Conservation (phyloP, 2,888 invertebrate genomes). For the Laspeyria flexula region DNA sequence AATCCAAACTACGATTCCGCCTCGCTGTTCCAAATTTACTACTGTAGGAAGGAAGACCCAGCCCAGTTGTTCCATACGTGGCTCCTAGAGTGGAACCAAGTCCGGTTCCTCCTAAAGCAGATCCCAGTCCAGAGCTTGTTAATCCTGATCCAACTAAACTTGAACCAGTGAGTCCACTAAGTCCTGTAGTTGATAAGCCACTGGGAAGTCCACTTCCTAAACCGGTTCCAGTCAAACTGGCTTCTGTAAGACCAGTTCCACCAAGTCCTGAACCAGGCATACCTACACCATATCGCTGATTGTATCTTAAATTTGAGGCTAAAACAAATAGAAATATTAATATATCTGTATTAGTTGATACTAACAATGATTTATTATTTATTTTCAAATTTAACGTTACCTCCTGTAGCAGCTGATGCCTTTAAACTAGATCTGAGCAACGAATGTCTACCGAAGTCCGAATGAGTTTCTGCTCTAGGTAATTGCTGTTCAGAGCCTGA, state of each 20-base stretch:
- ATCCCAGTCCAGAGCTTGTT: conserved; percentile 72
- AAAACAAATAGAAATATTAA: conserved; percentile 30
- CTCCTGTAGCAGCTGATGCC: conserved; percentile 81
- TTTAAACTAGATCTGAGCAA: conserved; percentile 93
- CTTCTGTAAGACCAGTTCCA: conserved; percentile 60
- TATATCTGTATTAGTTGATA: no score
- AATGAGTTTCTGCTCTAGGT: conserved; percentile 93
- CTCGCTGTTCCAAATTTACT: conserved; percentile 88
- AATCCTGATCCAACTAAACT: conserved; percentile 58
- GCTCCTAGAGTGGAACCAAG: conserved; percentile 71
- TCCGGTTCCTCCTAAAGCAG: conserved; percentile 71
- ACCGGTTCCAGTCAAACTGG: conserved; percentile 55
- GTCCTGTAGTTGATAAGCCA: conserved; percentile 76
- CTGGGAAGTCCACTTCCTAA: conserved; percentile 69
- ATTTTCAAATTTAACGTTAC: no score
- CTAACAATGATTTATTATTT: no score
- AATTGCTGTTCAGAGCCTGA: conserved; percentile 97
- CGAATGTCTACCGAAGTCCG: conserved; percentile 94
- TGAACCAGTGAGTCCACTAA: conserved; percentile 79
- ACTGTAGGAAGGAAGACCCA: conserved; percentile 77
- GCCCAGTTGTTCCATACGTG: conserved; percentile 74
- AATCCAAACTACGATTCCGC: conserved; percentile 93
- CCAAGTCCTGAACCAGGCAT: conserved; percentile 67
- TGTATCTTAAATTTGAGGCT: conserved; percentile 87
- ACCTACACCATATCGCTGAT: conserved; percentile 85